Evolutionary conservation across 1,140 invertebrate genomes (phyloP), one percentile per base, ranked within the genome.

Genomic region (Carposina sasakii): DNA sequence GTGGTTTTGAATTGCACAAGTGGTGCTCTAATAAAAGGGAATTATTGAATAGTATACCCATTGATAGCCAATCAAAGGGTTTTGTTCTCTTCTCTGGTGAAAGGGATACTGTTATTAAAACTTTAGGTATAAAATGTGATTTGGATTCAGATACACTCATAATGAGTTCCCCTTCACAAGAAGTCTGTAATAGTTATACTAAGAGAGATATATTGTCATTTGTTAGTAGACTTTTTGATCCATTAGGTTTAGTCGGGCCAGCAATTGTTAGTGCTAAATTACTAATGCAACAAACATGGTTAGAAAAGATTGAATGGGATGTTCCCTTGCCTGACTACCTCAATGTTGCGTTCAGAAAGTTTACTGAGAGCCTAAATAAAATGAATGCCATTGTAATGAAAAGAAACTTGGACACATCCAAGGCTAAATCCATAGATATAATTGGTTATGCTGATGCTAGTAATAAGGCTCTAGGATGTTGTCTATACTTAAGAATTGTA

Each of bases 381-480:
- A 48, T 54, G 52, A 2, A 12, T 10, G 9, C 12, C 36, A 37
- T 54, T 13, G 13, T 3, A 8, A 37, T 53, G 10, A 6, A 12
- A 1, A 20, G 51, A 1, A 8, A 44, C 43, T 2, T 48, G n/a
- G 10, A 42, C 15, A n/a, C 13, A 12, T 10, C 15, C 31, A 20
- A 26, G 24, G 31, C 44, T 13, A 9, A 41, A 4, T 2, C 20
- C 8, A 28, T 56, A 10, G 21, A 56, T 15, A 22, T 56, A 0
- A 28, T 56, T n/a, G 54, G 54, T 10, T 56, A 41, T 39, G 51
- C 43, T 43, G 54, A 56, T 51, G 48, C 47, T 2, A 48, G 43
- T 5, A 30, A 26, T 1, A 19, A 26, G n/a, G 48, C 43, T 20
- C 48, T 45, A 31, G 48, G 48, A 3, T 47, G 43, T 39, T 47